Base-by-base conservation (phyloP, 2,113 vertebrate genomes). In the Micromys minutus region DNA sequence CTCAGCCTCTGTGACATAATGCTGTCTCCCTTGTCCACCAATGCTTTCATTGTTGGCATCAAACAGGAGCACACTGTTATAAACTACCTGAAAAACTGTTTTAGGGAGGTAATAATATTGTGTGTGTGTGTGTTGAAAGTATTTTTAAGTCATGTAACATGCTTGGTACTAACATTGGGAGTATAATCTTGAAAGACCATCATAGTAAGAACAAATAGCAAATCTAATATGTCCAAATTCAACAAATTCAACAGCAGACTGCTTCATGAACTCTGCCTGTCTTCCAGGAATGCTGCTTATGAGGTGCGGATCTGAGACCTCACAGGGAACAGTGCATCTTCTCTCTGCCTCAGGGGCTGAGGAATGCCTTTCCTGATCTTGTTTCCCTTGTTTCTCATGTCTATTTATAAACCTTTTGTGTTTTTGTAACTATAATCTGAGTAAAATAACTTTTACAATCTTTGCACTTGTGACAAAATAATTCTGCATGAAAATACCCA, bases 271-370 rank as follows among this genome's bases (percentile, higher is more conserved):
- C 16, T 45, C 36, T 21, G 3, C 7, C 21, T 5, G 0, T 4
- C 21, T 74, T 1, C 22, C 19, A 8, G n/a, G n/a, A 21, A 10
- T 21, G 3, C 10, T 2, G 2, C 3, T 16, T 6, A 12, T 45
- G 3, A 10, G 11, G 7, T 3, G 0, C 3, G 52, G 72, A 39
- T 21, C 39, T 65, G 15, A 29, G 69, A n/a, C 16, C 6, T 29
- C 1, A 0, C 1, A 6, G 34, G 36, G 36, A 21, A 19, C 0
- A 2, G 19, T 36, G 0, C 31, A 10, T 0, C 0, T 26, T 17
- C 39, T 7, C 3, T 19, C 4, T 7, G 5, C 0, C 2, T 21
- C 1, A 39, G 17, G n/a, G 29, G 22, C 34, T 59, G 17, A n/a
- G 19, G 26, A 4, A 16, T 71, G 36, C 15, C 31, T 63, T 22